Base-by-base conservation (phyloP, 2,113 vertebrate genomes). In the Strigops habroptila region DNA sequence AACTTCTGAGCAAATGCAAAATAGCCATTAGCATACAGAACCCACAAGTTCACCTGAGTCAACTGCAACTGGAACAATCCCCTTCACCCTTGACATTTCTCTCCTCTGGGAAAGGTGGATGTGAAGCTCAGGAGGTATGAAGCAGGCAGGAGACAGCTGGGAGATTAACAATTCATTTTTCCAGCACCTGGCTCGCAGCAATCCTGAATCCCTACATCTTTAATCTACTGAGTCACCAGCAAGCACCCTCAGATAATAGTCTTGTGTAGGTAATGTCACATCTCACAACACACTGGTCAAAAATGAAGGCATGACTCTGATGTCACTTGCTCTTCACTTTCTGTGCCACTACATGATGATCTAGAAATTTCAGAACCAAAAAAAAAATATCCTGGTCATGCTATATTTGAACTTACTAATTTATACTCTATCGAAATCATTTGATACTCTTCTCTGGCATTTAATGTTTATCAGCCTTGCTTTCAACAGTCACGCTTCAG, bases 231-330 rank as follows among this genome's bases (percentile, higher is more conserved):
- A 69, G 22, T 27, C 30, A 12, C 13, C 2, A 0, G 48, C 19
- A 25, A 75, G 31, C 31, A 68, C 19, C 41, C 49, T 16, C 22
- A 55, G 23, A 30, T 33, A 70, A 64, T 31, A 63, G 6, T 22
- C 17, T 52, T 18, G 10, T 19, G 33, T 35, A 44, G 37, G 27
- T 16, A 41, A 49, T 0, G 2, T 28, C 17, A 3, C 4, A 0
- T 67, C 46, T 74, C 59, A 49, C 31, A 62, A 53, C 1, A 3
- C 25, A 19, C 7, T 24, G 28, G 30, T 28, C 65, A 53, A 67
- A 88, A 78, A 51, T 1, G 7, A 60, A 46, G 21, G 51, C 14
- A 27, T 0, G 0, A 27, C 37, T 30, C 14, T 18, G 44, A 77
- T 16, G 19, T 22, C 30, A 12, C 18, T 51, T 53, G 60, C 65